phyloP scores from a whole-genome alignment of 2,113 vertebrate species.

The Salvelinus namaycush region DNA sequence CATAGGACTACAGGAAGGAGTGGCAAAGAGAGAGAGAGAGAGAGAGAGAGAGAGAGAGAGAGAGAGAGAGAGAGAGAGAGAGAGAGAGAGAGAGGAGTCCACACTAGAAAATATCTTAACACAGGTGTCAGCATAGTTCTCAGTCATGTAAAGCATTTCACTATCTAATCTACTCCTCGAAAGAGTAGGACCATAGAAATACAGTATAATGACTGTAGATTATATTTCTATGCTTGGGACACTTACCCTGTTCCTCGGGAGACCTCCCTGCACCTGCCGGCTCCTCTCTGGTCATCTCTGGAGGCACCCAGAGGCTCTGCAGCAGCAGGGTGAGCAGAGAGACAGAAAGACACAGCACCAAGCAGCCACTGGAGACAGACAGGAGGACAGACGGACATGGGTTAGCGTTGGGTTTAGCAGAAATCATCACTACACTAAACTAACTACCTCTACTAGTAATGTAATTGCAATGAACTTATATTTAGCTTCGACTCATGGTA shows the following conservation, averaged over 20 bases:
- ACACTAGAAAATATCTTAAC: too few species aligned
- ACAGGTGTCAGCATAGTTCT: too few species aligned
- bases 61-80: too few species aligned
- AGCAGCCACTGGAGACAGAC: constrained; percentile 61
- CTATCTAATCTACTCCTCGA: too few species aligned
- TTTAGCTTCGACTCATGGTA: too few species aligned
- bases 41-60: too few species aligned
- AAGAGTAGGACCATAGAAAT: neutral
- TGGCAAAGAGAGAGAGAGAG: too few species aligned
- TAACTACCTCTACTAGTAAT: too few species aligned
- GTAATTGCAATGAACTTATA: too few species aligned
- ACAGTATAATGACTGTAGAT: neutral
- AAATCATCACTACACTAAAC: too few species aligned
- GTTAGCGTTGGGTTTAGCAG: neutral
- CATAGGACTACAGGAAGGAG: neutral
- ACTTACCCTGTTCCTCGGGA: constrained; percentile 58
- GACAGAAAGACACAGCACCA: constrained; percentile 65
- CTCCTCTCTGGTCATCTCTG: constrained; percentile 43
- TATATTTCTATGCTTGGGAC: neutral
- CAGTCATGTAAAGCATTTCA: too few species aligned
- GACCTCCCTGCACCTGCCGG: constrained; percentile 43
- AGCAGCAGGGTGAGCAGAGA: constrained; percentile 65
- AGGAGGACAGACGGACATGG: neutral
- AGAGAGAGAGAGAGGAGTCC: too few species aligned
- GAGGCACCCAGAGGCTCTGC: constrained; percentile 67